A percentile compares a stretch with the other conserved stretches of the same genome.
Conservation (phyloP, 2,113 vertebrate species). For the Sceloporus undulatus region DNA sequence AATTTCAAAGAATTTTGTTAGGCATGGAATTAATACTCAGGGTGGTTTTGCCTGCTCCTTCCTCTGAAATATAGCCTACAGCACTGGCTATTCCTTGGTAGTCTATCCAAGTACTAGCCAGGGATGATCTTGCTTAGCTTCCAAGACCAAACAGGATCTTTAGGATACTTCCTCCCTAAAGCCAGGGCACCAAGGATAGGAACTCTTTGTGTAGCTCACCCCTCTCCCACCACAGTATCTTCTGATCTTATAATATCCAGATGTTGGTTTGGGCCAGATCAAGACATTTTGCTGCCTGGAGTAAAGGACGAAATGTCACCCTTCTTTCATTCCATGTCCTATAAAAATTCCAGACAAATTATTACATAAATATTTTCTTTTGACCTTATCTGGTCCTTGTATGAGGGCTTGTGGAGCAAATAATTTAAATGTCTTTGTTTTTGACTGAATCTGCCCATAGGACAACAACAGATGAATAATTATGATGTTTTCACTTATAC, state of each 20-base stretch:
- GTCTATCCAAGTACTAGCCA: too few relatives aligned
- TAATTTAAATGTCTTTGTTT: slow-evolving; percentile 25
- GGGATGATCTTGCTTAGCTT: too few relatives aligned
- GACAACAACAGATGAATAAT: slow-evolving; percentile 34
- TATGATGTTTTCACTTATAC: slow-evolving; percentile 49
- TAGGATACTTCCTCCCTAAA: not conserved
- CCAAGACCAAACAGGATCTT: too few relatives aligned
- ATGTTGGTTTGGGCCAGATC: not conserved
- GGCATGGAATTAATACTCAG: too few relatives aligned
- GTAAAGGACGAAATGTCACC: too few relatives aligned
- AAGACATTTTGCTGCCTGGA: too few relatives aligned
- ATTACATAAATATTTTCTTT: not conserved
- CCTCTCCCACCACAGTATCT: not conserved
- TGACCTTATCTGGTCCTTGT: not conserved
- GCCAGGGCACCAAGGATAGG: not conserved
- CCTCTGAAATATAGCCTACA: too few relatives aligned
- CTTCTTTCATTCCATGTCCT: too few relatives aligned
- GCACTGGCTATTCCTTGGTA: too few relatives aligned
- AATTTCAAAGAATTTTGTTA: too few relatives aligned
- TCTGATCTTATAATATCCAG: not conserved
- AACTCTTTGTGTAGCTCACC: not conserved
- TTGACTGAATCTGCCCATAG: slow-evolving; percentile 41
- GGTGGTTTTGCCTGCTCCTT: too few relatives aligned
- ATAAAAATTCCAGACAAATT: too few relatives aligned
- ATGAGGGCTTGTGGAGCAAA: slow-evolving; percentile 31